Base-by-base conservation (phyloP, 2,888 invertebrate genomes). In the Galeruca laticollis region DNA sequence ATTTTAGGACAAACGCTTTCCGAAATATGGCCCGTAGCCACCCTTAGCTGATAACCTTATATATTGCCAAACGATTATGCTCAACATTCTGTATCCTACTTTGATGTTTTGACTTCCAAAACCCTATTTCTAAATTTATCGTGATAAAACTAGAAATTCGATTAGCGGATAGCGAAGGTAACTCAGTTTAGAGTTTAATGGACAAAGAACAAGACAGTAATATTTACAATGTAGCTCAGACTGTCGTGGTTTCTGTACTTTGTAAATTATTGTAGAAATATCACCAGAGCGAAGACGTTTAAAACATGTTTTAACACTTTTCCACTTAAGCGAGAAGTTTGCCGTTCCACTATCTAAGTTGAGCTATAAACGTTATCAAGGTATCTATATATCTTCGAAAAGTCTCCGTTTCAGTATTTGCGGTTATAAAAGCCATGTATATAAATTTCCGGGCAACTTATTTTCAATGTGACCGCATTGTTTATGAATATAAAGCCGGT, bases 311-410 rank as follows among this genome's bases (percentile, higher is more conserved):
- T 66, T 40, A 66, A 66, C 59, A 66, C 59, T 66, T 66, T 66
- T 66, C 59, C 47, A 49, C 66, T 66, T 37, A 52, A 37, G 37
- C 15, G 35, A 66, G 51, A 51, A 66, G 31, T 65, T 59, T 49
- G 26, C 56, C 35, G 33, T 21, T 57, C 33, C 18, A 35, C 20
- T 65, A 65, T 59, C 57, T 59, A 66, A 66, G 51, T 66, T 66
- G 59, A 13, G 60, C 66, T 51, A 60, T 66, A 66, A 66, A 66
- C 66, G 66, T 66, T 66, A 56, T 66, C 66, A 59, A 21, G 20
- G 33, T 26, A 66, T 49, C 59, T 51, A 60, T 66, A 51, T 65
- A 65, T 65, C 65, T 49, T 65, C 56, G 47, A 54, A 43, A 35
- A 20, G 57, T 65, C 57, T 35, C 49, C 49, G 37, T 15, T 66